Conservation (phyloP, 2,797 vertebrate genomes). For the Heliangelus exortis region DNA sequence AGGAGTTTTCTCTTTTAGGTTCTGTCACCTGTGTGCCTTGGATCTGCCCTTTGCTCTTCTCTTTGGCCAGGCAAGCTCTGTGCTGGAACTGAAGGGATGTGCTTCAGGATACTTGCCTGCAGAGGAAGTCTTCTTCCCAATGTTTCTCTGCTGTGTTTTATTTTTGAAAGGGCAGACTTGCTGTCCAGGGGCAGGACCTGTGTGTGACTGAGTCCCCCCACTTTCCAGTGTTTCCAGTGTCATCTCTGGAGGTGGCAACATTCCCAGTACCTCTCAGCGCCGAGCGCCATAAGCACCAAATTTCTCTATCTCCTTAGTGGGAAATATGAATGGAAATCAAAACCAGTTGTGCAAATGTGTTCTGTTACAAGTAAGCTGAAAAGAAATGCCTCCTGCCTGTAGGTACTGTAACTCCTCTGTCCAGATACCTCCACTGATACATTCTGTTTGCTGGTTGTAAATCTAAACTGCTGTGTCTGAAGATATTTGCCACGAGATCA, state of each 20-base stretch:
- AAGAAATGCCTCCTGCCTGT: background rate
- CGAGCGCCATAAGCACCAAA: background rate
- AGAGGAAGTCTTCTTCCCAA: background rate
- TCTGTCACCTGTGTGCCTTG: background rate
- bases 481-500: background rate
- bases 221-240: background rate
- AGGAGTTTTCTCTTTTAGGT: background rate
- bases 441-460: background rate
- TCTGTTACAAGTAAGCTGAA: background rate
- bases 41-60: background rate
- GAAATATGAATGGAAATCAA: constrained; percentile 26
- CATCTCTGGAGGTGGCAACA: background rate
- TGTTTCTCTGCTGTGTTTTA: background rate
- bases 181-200: background rate
- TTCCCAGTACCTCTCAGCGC: background rate
- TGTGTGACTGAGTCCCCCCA: background rate
- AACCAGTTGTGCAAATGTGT: background rate
- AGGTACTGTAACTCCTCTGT: background rate
- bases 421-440: background rate
- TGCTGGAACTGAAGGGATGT: background rate
- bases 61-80: background rate
- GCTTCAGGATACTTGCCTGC: background rate
- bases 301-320: background rate
- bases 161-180: background rate
- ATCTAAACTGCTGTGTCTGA: background rate